Evolutionary conservation across 1,140 invertebrate genomes (phyloP).

Genomic region (Scaptomyza montana): DNA sequence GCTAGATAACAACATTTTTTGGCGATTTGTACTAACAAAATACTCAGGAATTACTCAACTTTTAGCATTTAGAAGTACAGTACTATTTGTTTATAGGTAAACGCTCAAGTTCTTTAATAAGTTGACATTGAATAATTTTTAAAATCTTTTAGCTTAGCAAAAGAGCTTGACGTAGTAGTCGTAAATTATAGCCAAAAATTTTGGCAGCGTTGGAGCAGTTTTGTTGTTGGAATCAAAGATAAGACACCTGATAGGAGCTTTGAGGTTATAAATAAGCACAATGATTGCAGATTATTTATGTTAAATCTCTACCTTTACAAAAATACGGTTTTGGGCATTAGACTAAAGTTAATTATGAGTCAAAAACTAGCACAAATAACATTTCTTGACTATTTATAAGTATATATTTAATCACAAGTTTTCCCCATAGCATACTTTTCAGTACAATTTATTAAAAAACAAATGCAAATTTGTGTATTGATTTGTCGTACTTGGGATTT

Average conservation of each 20-base stretch:
- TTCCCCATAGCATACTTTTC: no score
- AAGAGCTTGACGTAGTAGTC: background rate
- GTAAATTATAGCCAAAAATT: background rate
- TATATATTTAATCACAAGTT: no score
- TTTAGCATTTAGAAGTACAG: background rate
- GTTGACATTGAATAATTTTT: slow-evolving; percentile 30
- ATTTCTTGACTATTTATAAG: no score
- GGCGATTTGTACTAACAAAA: slow-evolving; percentile 4
- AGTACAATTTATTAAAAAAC: no score
- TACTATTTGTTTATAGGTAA: no score
- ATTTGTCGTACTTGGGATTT: no score
- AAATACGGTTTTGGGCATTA: background rate
- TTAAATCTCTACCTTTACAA: background rate
- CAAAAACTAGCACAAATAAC: no score
- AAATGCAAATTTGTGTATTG: no score
- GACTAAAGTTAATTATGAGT: background rate
- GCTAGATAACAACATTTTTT: slow-evolving; percentile 35
- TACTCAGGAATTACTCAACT: background rate
- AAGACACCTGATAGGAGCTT: slow-evolving; percentile 49
- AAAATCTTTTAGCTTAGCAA: slow-evolving; percentile 24
- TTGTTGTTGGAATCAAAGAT: slow-evolving; percentile 30
- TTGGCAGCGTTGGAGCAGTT: background rate
- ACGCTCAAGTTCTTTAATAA: slow-evolving; percentile 22
- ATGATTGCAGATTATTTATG: slow-evolving; percentile 23
- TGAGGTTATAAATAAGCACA: slow-evolving; percentile 50